These are phyloP conservation scores for Tringa solitaria DNA, from an alignment of 2,113 vertebrate species.

Conservation along the genomic window DNA sequence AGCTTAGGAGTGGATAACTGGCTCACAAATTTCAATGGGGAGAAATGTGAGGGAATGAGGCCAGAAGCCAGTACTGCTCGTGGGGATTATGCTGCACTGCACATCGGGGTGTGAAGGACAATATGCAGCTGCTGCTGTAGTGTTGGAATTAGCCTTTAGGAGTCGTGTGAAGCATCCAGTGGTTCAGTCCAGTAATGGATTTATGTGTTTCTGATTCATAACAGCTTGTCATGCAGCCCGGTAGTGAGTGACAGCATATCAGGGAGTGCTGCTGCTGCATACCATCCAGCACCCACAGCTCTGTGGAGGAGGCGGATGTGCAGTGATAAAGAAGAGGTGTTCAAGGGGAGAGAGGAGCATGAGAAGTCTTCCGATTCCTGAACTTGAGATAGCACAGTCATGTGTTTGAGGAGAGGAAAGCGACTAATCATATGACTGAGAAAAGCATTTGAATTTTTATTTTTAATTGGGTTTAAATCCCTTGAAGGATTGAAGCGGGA, in stretches of 20 bases:
- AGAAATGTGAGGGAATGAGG: neutral
- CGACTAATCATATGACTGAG: neutral
- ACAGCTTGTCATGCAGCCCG: slow-evolving; percentile 8
- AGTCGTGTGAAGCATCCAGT: neutral
- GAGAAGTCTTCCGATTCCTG: neutral
- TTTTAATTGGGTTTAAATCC: neutral
- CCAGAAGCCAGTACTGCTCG: neutral
- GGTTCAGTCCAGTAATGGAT: neutral
- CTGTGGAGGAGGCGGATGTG: neutral
- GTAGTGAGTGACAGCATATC: neutral
- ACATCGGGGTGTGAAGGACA: neutral
- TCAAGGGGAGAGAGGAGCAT: neutral
- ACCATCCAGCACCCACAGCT: neutral
- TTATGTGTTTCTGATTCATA: neutral
- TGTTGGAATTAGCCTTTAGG: neutral
- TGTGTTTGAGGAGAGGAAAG: neutral
- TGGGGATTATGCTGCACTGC: neutral
- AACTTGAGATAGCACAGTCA: neutral
- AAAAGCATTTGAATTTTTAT: neutral
- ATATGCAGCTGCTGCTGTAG: neutral
- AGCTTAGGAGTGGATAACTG: neutral
- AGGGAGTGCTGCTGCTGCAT: neutral
- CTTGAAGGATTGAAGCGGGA: neutral
- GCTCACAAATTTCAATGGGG: neutral
- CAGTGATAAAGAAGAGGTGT: neutral